Evolutionary conservation across 2,797 vertebrate genomes (phyloP).

Genomic region (Lycodopsis pacificus): DNA sequence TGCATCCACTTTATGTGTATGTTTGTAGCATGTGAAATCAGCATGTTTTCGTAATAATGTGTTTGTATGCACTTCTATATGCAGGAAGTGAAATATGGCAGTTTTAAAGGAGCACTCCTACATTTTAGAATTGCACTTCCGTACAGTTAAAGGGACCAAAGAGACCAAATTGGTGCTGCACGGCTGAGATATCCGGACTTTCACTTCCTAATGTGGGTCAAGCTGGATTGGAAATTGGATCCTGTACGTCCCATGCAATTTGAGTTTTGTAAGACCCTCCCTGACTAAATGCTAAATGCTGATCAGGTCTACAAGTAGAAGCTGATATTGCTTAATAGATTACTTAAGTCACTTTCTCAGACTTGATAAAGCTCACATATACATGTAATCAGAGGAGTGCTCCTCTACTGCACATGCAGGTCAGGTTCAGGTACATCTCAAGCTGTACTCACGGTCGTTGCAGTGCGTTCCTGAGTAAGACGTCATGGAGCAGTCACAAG

Average conservation of each 20-base stretch:
- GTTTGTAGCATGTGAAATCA: slow-evolving; percentile 1
- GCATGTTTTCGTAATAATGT: background rate
- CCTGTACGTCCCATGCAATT: background rate
- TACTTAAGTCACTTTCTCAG: background rate
- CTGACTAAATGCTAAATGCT: background rate
- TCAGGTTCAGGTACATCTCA: background rate
- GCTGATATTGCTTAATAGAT: background rate
- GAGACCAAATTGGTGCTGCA: background rate
- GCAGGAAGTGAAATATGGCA: background rate
- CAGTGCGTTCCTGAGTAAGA: slow-evolving; percentile 95
- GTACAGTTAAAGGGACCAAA: background rate
- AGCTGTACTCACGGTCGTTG: slow-evolving; percentile 94
- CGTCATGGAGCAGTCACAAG: slow-evolving; percentile 97
- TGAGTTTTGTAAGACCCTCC: background rate
- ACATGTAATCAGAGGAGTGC: slow-evolving; percentile 5
- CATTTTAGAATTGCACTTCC: background rate
- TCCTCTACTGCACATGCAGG: slow-evolving; percentile 11
- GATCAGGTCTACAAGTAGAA: background rate
- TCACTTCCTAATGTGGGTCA: background rate
- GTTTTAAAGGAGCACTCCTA: slow-evolving; percentile 30
- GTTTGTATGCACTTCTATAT: background rate
- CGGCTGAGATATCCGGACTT: background rate
- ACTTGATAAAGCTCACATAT: slow-evolving; percentile 4
- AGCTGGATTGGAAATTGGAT: background rate
- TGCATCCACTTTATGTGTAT: background rate